Conservation (phyloP, 30 jellyfish, hydroid and myxozoan genomes). For the Hydra vulgaris region DNA sequence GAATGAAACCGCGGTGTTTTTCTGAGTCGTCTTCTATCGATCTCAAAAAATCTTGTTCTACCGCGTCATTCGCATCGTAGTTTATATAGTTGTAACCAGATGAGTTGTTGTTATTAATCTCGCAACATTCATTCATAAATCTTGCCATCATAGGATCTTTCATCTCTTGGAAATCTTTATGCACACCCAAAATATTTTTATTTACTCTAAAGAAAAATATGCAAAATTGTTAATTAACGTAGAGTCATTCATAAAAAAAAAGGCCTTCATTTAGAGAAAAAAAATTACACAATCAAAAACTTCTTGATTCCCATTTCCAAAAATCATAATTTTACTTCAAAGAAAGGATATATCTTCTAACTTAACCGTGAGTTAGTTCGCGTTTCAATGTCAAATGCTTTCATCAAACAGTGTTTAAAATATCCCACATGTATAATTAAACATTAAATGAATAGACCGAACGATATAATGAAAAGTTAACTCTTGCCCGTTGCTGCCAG, state of each 20-base stretch:
- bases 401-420: background rate
- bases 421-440: background rate
- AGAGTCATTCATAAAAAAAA: background rate
- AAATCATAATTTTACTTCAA: background rate
- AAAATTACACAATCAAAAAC: background rate
- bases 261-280: background rate
- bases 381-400: background rate
- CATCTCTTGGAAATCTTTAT: background rate
- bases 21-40: background rate
- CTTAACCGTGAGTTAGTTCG: background rate
- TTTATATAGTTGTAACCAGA: background rate
- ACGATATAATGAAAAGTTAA: background rate
- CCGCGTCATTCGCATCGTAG: background rate
- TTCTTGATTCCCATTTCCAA: background rate
- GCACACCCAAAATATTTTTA: too few species aligned
- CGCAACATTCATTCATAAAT: background rate
- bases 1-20: conserved; percentile 7
- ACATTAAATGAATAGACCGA: background rate
- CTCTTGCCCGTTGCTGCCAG: background rate
- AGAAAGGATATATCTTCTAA: background rate
- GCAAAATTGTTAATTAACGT: too few species aligned
- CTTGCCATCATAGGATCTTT: background rate
- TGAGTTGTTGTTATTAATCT: background rate
- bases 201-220: too few species aligned
- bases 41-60: background rate